These are phyloP conservation scores for Pangasius macronema DNA, from an alignment of 2,797 vertebrate genomes.

Conservation along the genomic window DNA sequence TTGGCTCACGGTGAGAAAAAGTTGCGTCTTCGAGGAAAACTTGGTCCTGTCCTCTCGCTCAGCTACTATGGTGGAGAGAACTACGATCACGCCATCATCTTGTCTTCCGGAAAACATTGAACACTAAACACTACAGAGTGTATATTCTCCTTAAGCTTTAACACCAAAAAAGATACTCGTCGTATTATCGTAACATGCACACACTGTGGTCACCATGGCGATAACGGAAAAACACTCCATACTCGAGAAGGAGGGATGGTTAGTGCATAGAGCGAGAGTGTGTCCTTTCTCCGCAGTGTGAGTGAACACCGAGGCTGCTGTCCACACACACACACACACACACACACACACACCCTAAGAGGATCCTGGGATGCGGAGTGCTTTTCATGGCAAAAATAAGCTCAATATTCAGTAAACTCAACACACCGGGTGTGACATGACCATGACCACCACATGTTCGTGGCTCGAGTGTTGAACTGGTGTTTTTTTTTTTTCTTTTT, in stretches of 20 bases:
- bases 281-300: constrained; percentile 16
- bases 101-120: constrained; percentile 38
- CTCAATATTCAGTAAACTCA: background rate
- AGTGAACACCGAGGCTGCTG: constrained; percentile 27
- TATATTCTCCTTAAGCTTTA: constrained; percentile 45
- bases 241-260: constrained; percentile 79
- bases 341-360: background rate
- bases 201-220: constrained; percentile 84
- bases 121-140: constrained; percentile 43
- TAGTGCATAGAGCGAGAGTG: constrained; percentile 99
- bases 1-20: background rate
- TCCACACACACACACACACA: background rate
- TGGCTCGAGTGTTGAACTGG: background rate
- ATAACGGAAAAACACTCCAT: constrained; percentile 79
- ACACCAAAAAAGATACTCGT: constrained; percentile 62
- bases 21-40: constrained; percentile 2
- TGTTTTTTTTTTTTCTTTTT: too few species aligned
- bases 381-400: background rate
- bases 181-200: constrained; percentile 89
- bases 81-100: constrained; percentile 37
- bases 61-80: constrained; percentile 4
- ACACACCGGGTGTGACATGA: background rate
- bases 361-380: background rate
- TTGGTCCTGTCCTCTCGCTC: constrained; percentile 14
- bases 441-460: background rate